Percentiles rank a stretch among this genome's conserved stretches.
Conservation (phyloP, 1,140 invertebrate genomes). For the Thaumatotibia leucotreta region DNA sequence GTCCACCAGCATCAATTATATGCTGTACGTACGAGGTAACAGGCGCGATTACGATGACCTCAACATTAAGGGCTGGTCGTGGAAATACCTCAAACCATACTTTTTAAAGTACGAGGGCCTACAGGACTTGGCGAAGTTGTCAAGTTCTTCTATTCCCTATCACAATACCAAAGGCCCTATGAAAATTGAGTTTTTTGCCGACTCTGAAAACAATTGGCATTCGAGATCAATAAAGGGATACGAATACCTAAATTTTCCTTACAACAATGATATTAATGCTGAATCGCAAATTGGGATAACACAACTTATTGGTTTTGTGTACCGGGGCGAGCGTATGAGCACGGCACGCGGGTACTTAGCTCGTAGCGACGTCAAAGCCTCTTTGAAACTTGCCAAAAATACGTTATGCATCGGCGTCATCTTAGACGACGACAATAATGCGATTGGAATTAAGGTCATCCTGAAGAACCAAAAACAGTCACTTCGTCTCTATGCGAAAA, state of each 20-base stretch:
- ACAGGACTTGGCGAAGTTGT: background rate
- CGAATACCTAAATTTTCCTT: background rate
- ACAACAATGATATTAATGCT: background rate
- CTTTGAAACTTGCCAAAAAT: background rate
- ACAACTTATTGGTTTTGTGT: constrained; percentile 35
- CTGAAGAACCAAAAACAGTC: constrained; percentile 19
- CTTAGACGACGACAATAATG: background rate
- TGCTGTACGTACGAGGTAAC: constrained; percentile 86
- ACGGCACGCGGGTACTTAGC: background rate
- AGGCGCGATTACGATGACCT: constrained; percentile 80
- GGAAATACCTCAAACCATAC: constrained; percentile 76
- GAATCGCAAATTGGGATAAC: constrained; percentile 2
- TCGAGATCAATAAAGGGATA: background rate
- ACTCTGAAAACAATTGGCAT: constrained; percentile 74
- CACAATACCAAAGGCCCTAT: background rate
- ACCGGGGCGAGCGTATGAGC: background rate
- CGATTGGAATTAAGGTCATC: background rate
- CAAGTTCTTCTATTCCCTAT: no score
- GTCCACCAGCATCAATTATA: constrained; percentile 84
- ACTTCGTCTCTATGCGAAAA: constrained; percentile 56
- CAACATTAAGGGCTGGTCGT: constrained; percentile 85
- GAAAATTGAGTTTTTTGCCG: constrained; percentile 74
- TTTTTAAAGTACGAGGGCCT: background rate
- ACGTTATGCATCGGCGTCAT: background rate
- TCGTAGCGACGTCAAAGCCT: background rate